phyloP scores from a whole-genome alignment of 2,797 vertebrate species.

The Halcyon smyrnensis region DNA sequence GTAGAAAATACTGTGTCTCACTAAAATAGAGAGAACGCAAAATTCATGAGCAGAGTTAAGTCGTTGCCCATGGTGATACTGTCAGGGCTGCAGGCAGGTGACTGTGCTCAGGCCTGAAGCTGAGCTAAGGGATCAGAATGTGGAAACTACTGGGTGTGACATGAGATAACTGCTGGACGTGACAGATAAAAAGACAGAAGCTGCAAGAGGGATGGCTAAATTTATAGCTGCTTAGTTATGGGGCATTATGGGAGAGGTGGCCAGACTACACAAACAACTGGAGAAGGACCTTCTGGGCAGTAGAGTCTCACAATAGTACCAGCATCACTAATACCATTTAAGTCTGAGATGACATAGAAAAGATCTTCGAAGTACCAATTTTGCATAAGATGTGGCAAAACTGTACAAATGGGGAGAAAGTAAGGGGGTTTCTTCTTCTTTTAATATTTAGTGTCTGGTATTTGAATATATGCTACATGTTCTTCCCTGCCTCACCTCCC shows the following conservation, averaged over 20 bases:
- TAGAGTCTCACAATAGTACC: not conserved
- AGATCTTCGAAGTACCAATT: not conserved
- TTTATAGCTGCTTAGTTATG: not conserved
- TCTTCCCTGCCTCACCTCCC: not conserved
- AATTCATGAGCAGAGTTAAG: not conserved
- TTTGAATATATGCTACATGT: not conserved
- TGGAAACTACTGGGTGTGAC: not conserved
- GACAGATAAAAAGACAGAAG: not conserved
- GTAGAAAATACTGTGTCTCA: not conserved
- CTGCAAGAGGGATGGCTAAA: not conserved
- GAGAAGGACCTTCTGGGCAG: not conserved
- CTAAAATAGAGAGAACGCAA: not conserved
- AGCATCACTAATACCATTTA: not conserved
- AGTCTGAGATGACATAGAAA: not conserved
- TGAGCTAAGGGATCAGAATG: not conserved
- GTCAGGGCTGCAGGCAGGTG: not conserved
- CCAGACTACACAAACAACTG: not conserved
- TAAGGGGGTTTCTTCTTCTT: not conserved
- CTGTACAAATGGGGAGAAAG: not conserved
- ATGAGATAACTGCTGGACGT: not conserved
- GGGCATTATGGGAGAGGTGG: not conserved
- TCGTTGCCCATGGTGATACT: not conserved
- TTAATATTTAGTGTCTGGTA: not conserved
- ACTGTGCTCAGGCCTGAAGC: not conserved
- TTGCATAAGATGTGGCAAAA: not conserved